Base-by-base conservation (phyloP, 2,113 vertebrate genomes). In the Oreochromis aureus region DNA sequence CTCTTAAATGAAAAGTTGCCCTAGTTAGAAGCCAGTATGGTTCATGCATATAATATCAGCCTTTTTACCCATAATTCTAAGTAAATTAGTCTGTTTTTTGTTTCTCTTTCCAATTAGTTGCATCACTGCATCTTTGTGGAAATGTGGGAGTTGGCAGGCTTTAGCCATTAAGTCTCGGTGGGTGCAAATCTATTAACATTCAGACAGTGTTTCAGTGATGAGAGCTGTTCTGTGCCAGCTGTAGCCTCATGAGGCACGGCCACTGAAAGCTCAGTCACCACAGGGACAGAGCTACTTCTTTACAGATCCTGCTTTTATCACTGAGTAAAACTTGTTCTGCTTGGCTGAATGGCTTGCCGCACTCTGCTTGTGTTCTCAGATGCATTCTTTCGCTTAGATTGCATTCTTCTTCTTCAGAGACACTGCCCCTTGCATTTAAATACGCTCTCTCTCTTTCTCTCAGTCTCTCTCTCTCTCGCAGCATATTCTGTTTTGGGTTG, bases 141-240 rank as follows among this genome's bases (percentile, higher is more conserved):
- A 89, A 93, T 92, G 88, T 93, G 90, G 91, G 87, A 94, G 94
- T 85, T 94, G 92, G 93, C 91, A 93, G 71, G 80, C 90, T 54
- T 76, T 24, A 59, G 73, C 80, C 84, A 81, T 84, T 59, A 55
- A 91, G 78, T 82, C 86, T 82, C 88, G 85, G 90, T 88, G 90
- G 88, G 90, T 88, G 82, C 84, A 86, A 44, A 92, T 91, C 90
- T 89, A 92, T 96, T 96, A 93, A 94, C 87, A 95, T 96, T 94
- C 94, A 89, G 81, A 71, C 86, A 76, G 94, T 53, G 93, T 91
- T 86, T 87, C 93, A 89, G 89, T 34, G 90, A 91, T 92, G 92
- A 91, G 92, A 86, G 90, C 90, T 80, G 90, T 87, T 87, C 69
- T 58, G 86, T 90, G 89, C 89, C 91, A 94, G 87, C 89, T 95